phyloP scores from a whole-genome alignment of 2,888 invertebrate genomes.

The Pteria penguin region DNA sequence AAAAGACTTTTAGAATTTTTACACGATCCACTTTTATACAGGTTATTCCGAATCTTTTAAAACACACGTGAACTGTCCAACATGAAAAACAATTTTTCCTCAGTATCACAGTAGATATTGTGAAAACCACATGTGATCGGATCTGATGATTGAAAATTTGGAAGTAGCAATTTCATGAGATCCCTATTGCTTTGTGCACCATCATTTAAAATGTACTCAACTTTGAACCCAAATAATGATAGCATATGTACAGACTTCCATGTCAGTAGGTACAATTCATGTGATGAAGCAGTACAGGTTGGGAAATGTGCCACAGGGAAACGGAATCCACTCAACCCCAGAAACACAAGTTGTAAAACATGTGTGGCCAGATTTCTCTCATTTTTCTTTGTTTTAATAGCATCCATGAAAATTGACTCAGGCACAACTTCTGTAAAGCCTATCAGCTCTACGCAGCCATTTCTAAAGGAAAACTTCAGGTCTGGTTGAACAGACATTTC shows the following conservation, averaged over 20 bases:
- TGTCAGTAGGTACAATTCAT: constrained; percentile 20
- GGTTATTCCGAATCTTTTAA: constrained; percentile 37
- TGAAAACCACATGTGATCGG: not conserved
- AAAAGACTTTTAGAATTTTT: not conserved
- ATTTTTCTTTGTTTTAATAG: not conserved
- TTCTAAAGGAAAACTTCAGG: not conserved
- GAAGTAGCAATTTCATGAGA: constrained; percentile 22
- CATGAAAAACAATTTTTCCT: constrained; percentile 23
- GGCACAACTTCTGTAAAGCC: constrained; percentile 1
- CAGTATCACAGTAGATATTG: not conserved
- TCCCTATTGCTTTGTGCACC: constrained; percentile 34
- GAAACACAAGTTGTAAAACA: constrained; percentile 8
- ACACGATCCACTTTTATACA: constrained; percentile 16
- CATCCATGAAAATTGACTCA: not conserved
- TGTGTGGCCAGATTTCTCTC: constrained; percentile 9
- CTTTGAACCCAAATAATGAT: constrained; percentile 31
- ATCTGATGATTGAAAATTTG: not conserved
- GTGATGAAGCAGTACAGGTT: not conserved
- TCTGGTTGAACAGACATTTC: constrained; percentile 54
- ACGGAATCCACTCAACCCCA: constrained; percentile 3
- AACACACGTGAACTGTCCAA: constrained; percentile 36
- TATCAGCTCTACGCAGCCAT: not conserved
- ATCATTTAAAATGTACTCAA: constrained; percentile 29
- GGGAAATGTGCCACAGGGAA: constrained; percentile 18
- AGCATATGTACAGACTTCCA: constrained; percentile 26